Percentiles rank a stretch among this genome's conserved stretches.
These are phyloP conservation scores for Setophaga petechia DNA, from an alignment of 2,113 vertebrate genomes.

Conservation along the genomic window DNA sequence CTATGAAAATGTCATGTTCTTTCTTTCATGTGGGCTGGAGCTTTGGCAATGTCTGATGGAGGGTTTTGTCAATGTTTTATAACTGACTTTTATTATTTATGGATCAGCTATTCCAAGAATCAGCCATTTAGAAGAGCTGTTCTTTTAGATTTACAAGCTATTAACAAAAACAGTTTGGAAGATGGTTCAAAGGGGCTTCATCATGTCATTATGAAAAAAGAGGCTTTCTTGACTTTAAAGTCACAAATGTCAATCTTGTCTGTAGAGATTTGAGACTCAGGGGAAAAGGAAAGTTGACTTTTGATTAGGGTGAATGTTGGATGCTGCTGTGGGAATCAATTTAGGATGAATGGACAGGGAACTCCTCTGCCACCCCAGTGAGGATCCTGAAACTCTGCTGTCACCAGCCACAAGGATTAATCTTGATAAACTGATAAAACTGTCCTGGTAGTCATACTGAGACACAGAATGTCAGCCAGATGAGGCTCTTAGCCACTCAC, in stretches of 20 bases:
- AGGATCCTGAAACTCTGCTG: neutral
- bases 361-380: fast-evolving
- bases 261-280: neutral
- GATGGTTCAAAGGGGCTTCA: neutral
- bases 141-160: neutral
- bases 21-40: neutral
- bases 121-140: neutral
- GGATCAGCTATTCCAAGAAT: neutral
- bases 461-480: neutral
- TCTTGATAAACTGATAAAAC: neutral
- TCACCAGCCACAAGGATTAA: neutral
- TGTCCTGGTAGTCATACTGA: neutral
- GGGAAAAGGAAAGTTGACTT: neutral
- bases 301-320: neutral
- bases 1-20: neutral
- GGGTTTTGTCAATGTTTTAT: neutral
- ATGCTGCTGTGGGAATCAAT: neutral
- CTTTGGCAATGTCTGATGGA: neutral
- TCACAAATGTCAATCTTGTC: neutral
- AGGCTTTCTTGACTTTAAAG: neutral
- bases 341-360: neutral
- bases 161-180: neutral
- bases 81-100: neutral
- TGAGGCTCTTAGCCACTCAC: neutral
- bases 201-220: neutral